phyloP scores from a whole-genome alignment of 2,888 invertebrate species.

The Helobdella robusta region DNA sequence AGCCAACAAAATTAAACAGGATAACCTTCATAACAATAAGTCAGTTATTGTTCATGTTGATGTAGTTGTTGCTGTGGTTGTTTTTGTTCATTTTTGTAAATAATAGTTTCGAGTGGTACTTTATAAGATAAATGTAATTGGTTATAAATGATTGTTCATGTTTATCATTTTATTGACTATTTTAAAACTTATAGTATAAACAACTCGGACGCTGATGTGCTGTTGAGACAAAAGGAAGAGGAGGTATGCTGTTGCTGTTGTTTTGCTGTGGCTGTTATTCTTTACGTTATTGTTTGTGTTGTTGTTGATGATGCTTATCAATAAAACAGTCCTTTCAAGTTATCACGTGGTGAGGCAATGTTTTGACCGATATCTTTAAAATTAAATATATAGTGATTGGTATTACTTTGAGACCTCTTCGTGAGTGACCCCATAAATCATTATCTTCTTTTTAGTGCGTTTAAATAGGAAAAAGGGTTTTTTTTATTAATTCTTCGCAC shows the following conservation, averaged over 20 bases:
- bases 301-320: too few species aligned
- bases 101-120: neutral
- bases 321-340: too few species aligned
- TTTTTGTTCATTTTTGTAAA: neutral
- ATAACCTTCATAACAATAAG: constrained; percentile 25
- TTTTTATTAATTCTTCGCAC: too few species aligned
- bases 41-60: neutral
- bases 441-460: too few species aligned
- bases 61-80: neutral
- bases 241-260: constrained; percentile 63
- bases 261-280: too few species aligned
- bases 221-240: constrained; percentile 83
- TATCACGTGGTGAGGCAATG: too few species aligned
- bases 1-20: constrained; percentile 68
- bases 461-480: too few species aligned
- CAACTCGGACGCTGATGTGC: constrained; percentile 75
- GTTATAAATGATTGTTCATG: neutral
- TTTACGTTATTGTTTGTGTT: too few species aligned
- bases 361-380: too few species aligned
- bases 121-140: neutral
- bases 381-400: too few species aligned
- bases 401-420: too few species aligned
- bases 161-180: neutral
- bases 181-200: constrained; percentile 47
- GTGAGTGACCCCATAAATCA: too few species aligned